Evolutionary conservation across 1,140 invertebrate species (phyloP).

Genomic region (Pomacea maculata): DNA sequence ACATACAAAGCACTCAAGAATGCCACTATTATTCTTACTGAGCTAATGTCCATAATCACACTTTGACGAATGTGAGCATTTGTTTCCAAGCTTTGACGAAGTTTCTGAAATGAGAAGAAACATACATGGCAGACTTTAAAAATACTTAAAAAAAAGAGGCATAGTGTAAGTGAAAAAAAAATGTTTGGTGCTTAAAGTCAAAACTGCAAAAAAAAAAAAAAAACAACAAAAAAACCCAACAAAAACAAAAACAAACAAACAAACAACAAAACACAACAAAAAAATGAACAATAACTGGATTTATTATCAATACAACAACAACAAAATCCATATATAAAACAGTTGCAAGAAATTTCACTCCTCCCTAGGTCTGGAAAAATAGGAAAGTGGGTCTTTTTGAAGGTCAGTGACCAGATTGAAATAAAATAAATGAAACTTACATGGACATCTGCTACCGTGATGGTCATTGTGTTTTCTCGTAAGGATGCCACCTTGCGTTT

Average conservation of each 20-base stretch:
- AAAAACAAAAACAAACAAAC: no score
- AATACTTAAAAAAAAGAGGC: neutral
- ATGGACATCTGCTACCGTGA: constrained; percentile 39
- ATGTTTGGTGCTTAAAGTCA: no score
- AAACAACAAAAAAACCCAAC: neutral
- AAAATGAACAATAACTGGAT: no score
- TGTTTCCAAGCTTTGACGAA: constrained; percentile 54
- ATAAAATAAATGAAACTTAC: neutral
- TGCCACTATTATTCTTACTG: constrained; percentile 38
- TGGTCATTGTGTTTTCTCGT: constrained; percentile 44
- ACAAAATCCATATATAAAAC: no score
- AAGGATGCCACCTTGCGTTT: constrained; percentile 30
- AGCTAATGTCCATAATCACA: constrained; percentile 45
- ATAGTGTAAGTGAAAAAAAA: neutral
- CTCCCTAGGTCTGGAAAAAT: no score
- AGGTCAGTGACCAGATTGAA: no score
- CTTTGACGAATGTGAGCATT: constrained; percentile 50
- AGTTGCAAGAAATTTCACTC: no score
- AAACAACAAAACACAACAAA: no score
- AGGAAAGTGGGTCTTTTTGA: no score
- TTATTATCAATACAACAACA: no score
- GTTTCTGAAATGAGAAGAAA: constrained; percentile 45
- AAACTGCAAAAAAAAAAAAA: neutral
- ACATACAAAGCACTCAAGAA: neutral
- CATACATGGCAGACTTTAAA: neutral